A percentile compares a stretch with the other conserved stretches of the same genome.
Conservation (phyloP, 1,140 invertebrate genomes). For the Euborellia annulipes region DNA sequence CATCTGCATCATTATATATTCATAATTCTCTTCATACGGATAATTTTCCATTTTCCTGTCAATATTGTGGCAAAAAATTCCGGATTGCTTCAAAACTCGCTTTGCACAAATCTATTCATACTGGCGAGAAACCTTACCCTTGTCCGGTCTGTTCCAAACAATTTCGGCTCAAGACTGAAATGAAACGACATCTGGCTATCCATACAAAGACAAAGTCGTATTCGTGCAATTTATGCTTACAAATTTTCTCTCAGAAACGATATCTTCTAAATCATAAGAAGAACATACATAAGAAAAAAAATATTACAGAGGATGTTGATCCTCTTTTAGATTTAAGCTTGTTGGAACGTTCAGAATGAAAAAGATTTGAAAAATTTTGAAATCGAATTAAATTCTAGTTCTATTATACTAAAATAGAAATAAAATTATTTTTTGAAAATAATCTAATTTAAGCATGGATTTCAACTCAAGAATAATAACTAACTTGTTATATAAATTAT, state of each 20-base stretch:
- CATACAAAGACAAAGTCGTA: conserved; percentile 9
- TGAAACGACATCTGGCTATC: conserved; percentile 9
- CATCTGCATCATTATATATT: conserved; percentile 4
- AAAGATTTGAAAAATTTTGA: no score
- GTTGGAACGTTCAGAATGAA: no score
- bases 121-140: conserved; percentile 17
- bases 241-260: conserved; percentile 2
- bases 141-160: conserved; percentile 19
- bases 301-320: no score
- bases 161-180: conserved; percentile 13
- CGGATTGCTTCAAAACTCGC: conserved; percentile 10
- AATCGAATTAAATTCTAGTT: no score
- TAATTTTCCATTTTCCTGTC: conserved; percentile 19
- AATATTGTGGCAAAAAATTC: conserved; percentile 20
- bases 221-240: conserved; percentile 1
- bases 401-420: no score
- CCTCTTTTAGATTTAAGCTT: no score
- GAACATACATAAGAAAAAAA: no score
- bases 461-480: no score
- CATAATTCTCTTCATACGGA: conserved; percentile 20
- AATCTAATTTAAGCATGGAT: no score
- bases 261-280: conserved; percentile 5
- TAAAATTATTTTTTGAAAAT: no score
- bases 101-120: conserved; percentile 18
- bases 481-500: no score